Base-by-base conservation (phyloP, 2,888 invertebrate species). In the Zele albiditarsus region DNA sequence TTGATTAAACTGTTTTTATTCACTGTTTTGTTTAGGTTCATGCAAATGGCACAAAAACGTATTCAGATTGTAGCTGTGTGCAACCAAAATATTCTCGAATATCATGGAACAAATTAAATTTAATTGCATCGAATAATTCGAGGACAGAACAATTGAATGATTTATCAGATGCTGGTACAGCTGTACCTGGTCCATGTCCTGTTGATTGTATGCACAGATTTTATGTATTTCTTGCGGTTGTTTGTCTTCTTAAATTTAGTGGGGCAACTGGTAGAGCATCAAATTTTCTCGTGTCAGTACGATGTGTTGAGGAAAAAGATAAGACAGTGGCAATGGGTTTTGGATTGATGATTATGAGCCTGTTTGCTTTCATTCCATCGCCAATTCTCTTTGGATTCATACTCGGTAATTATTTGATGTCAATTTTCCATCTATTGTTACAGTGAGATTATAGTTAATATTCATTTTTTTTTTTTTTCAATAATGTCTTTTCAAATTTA, bases 321-420 rank as follows among this genome's bases (percentile, higher is more conserved):
- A 94, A 94, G 86, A 91, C 94, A 0, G 92, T 93, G 0, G 93
- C 94, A 1, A 93, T 94, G 91, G 94, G 94, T 38, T 92, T 94
- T 75, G 92, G 93, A 31, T 90, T 94, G 79, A 93, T 92, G 86
- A 90, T 94, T 81, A 92, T 94, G 91, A 94, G 94, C 78, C 89
- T 94, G 73, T 92, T 94, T 81, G 93, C 94, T 12, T 94, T 94
- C 83, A 93, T 95, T 81, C 95, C 95, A 0, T 94, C 94, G 66
- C 95, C 95, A 0, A 94, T 95, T 79, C 90, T 95, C 74, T 94
- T 94, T 83, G 95, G 95, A 71, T 93, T 92, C 82, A 92, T 95
- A 72, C 91, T 95, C 82, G 93, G 93, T 92, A 88, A 88, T 84
- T 83, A 53, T 28, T 31, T 78, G 28, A 67, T 71, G 14, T 27